Evolutionary conservation across 2,888 invertebrate species (phyloP).

Genomic region (Lissocephala sabroskyi): DNA sequence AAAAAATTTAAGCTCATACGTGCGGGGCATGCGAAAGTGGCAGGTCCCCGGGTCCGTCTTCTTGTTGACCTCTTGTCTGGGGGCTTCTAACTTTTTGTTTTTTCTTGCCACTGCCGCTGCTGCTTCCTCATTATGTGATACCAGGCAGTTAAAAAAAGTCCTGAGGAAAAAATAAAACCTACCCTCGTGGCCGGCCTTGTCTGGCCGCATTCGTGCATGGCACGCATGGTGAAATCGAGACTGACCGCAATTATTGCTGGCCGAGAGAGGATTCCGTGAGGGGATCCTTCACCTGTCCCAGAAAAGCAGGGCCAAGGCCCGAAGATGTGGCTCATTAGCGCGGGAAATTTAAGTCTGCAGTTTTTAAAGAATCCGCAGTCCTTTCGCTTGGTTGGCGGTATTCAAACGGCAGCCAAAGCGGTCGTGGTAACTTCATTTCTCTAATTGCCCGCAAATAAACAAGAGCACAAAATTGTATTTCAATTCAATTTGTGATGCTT

Average conservation of each 20-base stretch:
- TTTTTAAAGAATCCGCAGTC: constrained; percentile 6
- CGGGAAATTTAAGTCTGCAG: neutral
- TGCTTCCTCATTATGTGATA: constrained; percentile 50
- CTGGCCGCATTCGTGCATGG: constrained; percentile 40
- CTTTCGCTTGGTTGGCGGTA: neutral
- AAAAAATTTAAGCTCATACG: constrained; percentile 61
- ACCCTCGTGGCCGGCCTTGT: constrained; percentile 35
- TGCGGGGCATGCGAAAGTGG: constrained; percentile 40
- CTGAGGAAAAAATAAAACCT: constrained; percentile 27
- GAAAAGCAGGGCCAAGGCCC: neutral
- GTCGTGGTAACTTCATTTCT: constrained; percentile 29
- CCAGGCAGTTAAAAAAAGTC: constrained; percentile 23
- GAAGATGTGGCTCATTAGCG: constrained; percentile 41
- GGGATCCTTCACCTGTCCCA: constrained; percentile 32
- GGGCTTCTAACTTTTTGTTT: neutral
- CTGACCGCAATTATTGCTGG: constrained; percentile 45
- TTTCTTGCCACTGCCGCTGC: constrained; percentile 10
- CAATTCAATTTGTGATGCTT: constrained; percentile 53
- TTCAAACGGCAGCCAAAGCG: too few relatives aligned
- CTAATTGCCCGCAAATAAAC: constrained; percentile 33
- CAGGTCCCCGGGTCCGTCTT: constrained; percentile 18
- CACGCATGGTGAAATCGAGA: constrained; percentile 49
- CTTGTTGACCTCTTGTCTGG: neutral
- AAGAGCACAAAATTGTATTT: constrained; percentile 39
- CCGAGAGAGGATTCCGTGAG: constrained; percentile 5